These are phyloP conservation scores for Therioaphis trifolii DNA, from an alignment of 2,888 invertebrate species.

Conservation along the genomic window DNA sequence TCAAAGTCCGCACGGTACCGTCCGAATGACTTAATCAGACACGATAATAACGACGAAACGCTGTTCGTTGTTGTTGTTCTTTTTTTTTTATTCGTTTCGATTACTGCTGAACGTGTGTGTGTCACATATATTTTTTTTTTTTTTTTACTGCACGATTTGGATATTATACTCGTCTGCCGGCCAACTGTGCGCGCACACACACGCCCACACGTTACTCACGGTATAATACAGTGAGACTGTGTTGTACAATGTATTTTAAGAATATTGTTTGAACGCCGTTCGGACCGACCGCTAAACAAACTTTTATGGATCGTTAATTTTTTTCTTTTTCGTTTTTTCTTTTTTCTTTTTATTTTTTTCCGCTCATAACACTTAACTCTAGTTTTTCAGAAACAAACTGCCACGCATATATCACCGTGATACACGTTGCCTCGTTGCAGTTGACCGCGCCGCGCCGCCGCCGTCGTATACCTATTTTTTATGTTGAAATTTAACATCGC, in stretches of 20 bases:
- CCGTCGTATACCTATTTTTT: not conserved
- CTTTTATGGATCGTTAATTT: slow-evolving; percentile 50
- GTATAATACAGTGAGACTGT: not conserved
- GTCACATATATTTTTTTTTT: not conserved
- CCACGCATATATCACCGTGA: not conserved
- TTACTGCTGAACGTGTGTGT: too few species aligned
- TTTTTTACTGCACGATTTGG: not conserved
- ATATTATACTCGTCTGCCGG: not conserved
- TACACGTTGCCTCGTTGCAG: not conserved
- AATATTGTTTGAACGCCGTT: slow-evolving; percentile 21
- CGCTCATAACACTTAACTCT: slow-evolving; percentile 25
- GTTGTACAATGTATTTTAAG: slow-evolving; percentile 41
- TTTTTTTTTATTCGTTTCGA: not conserved
- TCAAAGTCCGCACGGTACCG: too few species aligned
- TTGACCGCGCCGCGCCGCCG: not conserved
- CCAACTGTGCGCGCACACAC: not conserved
- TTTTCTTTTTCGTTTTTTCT: not conserved
- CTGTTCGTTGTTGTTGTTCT: not conserved
- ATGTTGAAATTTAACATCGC: slow-evolving; percentile 39
- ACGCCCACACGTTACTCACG: too few species aligned
- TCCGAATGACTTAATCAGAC: too few species aligned
- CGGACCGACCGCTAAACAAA: slow-evolving; percentile 31
- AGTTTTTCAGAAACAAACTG: slow-evolving; percentile 5
- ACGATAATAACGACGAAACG: too few species aligned
- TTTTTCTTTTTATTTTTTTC: too few species aligned